A percentile compares a stretch with the other conserved stretches of the same genome.
Evolutionary conservation across 2,113 vertebrate species (phyloP).

Genomic region (Smithornis capensis): DNA sequence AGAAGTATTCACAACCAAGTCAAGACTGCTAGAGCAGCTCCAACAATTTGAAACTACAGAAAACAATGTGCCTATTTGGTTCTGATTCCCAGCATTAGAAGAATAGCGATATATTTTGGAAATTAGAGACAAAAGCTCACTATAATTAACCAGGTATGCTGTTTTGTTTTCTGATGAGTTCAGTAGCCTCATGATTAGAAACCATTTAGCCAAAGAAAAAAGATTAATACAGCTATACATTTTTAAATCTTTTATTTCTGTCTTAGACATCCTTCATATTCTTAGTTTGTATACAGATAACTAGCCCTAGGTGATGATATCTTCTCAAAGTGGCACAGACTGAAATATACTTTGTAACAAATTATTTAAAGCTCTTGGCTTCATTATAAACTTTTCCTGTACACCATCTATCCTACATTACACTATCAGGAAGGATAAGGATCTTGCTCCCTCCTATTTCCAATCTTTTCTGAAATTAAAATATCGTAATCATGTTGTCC

Average conservation of each 20-base stretch:
- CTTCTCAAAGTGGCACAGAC: not conserved
- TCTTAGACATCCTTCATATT: not conserved
- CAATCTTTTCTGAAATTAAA: not conserved
- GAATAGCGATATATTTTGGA: not conserved
- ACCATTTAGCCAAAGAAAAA: not conserved
- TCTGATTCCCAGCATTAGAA: not conserved
- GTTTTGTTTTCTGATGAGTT: not conserved
- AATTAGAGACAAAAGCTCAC: not conserved
- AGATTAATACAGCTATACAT: not conserved
- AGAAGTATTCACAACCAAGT: not conserved
- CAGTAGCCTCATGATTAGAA: not conserved
- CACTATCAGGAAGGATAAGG: not conserved
- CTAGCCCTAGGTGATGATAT: not conserved
- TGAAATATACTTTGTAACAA: not conserved
- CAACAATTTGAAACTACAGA: not conserved
- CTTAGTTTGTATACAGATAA: not conserved
- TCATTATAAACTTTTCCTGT: not conserved
- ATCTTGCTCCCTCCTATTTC: not conserved
- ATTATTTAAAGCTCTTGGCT: not conserved
- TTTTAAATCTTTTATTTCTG: not conserved
- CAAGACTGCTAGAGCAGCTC: not conserved
- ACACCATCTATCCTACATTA: not conserved
- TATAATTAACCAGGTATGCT: not conserved
- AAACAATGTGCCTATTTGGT: not conserved
- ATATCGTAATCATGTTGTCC: not conserved